Evolutionary conservation across 2,113 vertebrate species (phyloP), one percentile per base, ranked within the genome.

Genomic region (Ceratotherium simum): DNA sequence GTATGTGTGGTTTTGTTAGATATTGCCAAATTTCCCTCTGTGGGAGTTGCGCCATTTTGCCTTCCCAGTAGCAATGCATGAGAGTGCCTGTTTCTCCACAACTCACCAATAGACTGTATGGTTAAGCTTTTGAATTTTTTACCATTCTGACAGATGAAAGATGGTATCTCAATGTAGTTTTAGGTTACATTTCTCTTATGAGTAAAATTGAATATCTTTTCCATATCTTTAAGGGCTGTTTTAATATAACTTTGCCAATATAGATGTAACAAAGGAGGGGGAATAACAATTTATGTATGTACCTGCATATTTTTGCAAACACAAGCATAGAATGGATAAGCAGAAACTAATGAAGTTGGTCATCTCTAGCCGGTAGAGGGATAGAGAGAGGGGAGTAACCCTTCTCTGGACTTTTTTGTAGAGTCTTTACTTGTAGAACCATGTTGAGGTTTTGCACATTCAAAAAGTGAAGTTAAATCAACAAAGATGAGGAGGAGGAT

Each of bases 151-250:
- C 42, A 76, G 46, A n/a, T 95, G 58, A 90, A 76, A 87, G 84
- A 76, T 92, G n/a, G 27, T 94, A 75, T 60, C 39, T 95, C 51
- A 58, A n/a, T 69, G 54, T 54, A 60, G 42, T 94, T 87, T 91
- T 88, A 90, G 82, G 64, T 93, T 93, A 46, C 13, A 72, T 95
- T 78, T 96, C 60, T 95, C 62, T 92, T 92, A 75, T 91, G 81
- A 87, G 25, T 83, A 20, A 91, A 73, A 95, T 94, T 33, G 62
- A 91, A 25, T 93, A 69, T 72, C 60, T 95, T 86, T 90, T 82
- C n/a, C 29, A 72, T 73, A 25, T 79, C 46, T 73, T 83, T 92
- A 51, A 90, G 62, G 27, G 17, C 16, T 39, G 33, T 91, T 87
- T 96, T 90, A 96, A n/a, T 79, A 67, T 42, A 67, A 85, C 67